Evolutionary conservation across 2,888 invertebrate genomes (phyloP).

Genomic region (Clepsis dumicolana): DNA sequence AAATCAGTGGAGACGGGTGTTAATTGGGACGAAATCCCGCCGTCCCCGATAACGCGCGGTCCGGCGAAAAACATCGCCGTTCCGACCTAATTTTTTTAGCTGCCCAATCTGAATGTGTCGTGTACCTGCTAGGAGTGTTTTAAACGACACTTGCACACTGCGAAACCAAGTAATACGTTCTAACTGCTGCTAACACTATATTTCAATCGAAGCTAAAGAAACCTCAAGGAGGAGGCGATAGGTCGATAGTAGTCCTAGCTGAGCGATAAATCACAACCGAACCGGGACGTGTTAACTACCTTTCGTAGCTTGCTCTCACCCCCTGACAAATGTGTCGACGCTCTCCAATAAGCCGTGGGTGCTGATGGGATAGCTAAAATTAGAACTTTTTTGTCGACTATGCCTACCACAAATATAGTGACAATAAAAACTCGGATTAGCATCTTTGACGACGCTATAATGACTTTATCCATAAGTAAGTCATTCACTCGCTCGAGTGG

Average conservation of each 20-base stretch:
- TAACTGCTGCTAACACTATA: background rate
- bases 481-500: conserved; percentile 16
- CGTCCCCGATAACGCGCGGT: conserved; percentile 63
- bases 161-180: background rate
- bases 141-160: conserved; percentile 28
- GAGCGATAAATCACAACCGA: conserved; percentile 70
- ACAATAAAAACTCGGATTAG: conserved; percentile 22
- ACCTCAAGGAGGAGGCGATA: conserved; percentile 27
- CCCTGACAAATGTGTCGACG: conserved; percentile 78
- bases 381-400: conserved; percentile 41
- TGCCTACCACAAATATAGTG: conserved; percentile 33
- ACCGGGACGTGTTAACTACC: conserved; percentile 70
- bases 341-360: conserved; percentile 62
- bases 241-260: conserved; percentile 54
- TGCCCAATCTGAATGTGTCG: conserved; percentile 22
- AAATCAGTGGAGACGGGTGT: conserved; percentile 77
- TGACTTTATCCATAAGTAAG: conserved; percentile 27
- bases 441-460: conserved; percentile 14
- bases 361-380: conserved; percentile 58
- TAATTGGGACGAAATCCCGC: conserved; percentile 82
- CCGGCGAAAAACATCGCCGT: conserved; percentile 43
- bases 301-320: conserved; percentile 58
- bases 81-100: conserved; percentile 32
- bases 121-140: conserved; percentile 34
- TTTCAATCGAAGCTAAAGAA: conserved; percentile 48